Base-by-base conservation (phyloP, 2,113 vertebrate genomes). In the Clarias batrachus region DNA sequence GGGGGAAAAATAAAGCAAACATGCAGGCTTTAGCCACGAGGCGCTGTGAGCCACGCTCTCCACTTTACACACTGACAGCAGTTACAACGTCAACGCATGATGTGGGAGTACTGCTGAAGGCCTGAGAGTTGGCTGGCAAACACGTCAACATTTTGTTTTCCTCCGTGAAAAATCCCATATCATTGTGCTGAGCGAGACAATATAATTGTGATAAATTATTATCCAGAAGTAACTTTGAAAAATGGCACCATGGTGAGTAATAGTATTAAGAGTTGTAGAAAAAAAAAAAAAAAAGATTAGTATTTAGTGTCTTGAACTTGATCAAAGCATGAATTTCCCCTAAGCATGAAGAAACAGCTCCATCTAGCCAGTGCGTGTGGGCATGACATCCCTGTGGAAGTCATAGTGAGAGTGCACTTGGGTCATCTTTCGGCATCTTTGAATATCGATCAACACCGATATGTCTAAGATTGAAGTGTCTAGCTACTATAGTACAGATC, bases 341-440 rank as follows among this genome's bases (percentile, higher is more conserved):
- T 0, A 62, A 84, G 91, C 83, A 87, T 94, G 91, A 94, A 90
- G 94, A 95, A 95, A 95, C 92, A 94, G 92, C 95, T 94, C 94
- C 93, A 94, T 94, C 93, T 94, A 93, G 93, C 93, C 93, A 83
- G 88, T 85, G 86, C 90, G 90, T 86, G 68, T 84, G 88, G 92
- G 91, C 92, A 94, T 93, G 93, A 90, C 93, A 92, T 66, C 33
- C 60, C 30, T 63, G 27, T 12, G 30, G 13, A 19, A 82, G n/a
- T 23, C 1, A 2, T 52, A 52, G 84, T 78, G 71, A 77, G 14
- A 14, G 37, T 41, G 70, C 33, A 41, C 21, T 41, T 33, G 11
- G 21, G 41, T 48, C 37, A 74, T 52, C 41, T 41, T 48, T 41
- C 41, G 70, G 4, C 19, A 23, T 70, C 4, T 70, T 70, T 70